phyloP scores from a whole-genome alignment of 2,888 invertebrate species.

The Hemistola chrysoprasaria region DNA sequence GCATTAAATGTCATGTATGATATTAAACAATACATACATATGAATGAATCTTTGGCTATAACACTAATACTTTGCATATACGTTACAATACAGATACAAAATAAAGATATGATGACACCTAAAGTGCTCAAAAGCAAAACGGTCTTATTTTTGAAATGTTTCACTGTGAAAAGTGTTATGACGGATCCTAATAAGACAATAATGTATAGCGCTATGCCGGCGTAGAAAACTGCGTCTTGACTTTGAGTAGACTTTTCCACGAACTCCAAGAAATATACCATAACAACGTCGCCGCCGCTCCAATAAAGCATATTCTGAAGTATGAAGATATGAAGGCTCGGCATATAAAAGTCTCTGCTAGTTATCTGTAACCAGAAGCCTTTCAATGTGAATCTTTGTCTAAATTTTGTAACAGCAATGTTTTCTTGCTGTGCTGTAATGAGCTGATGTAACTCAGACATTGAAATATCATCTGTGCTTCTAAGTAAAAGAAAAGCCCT shows the following conservation, averaged over 20 bases:
- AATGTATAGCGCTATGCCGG: conserved; percentile 15
- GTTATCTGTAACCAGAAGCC: conserved; percentile 12
- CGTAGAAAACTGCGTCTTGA: conserved; percentile 19
- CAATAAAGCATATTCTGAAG: conserved; percentile 22
- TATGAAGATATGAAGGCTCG: conserved; percentile 23
- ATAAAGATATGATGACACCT: conserved; percentile 14
- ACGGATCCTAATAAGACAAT: conserved; percentile 15
- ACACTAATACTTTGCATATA: conserved; percentile 18
- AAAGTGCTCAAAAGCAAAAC: conserved; percentile 17
- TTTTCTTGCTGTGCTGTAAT: too few relatives aligned
- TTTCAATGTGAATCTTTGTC: conserved; percentile 1
- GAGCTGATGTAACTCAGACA: neutral
- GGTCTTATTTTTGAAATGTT: conserved; percentile 19
- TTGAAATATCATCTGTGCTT: neutral
- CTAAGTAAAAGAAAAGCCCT: neutral
- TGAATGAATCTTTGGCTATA: conserved; percentile 16
- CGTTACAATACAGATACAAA: conserved; percentile 13
- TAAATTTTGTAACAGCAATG: neutral
- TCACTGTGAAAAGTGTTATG: conserved; percentile 11
- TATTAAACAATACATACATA: conserved; percentile 23
- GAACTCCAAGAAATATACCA: conserved; percentile 25
- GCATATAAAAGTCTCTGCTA: conserved; percentile 27
- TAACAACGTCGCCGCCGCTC: conserved; percentile 25
- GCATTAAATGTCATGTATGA: conserved; percentile 16
- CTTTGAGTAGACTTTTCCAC: conserved; percentile 18